A percentile compares a stretch with the other conserved stretches of the same genome.
These are phyloP conservation scores for Zaprionus davidi DNA, from an alignment of 1,140 invertebrate species.

Conservation along the genomic window DNA sequence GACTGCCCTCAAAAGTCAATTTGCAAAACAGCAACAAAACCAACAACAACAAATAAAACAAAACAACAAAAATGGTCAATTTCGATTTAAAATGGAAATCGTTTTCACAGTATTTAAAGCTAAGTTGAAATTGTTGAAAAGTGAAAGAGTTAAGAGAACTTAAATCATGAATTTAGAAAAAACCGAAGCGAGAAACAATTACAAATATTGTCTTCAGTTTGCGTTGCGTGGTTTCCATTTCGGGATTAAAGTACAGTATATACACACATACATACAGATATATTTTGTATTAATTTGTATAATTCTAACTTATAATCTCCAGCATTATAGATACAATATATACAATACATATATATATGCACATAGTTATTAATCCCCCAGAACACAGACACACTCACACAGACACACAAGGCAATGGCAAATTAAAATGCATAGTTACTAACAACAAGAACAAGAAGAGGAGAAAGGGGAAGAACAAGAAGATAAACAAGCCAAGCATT, in stretches of 20 bases:
- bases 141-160: conserved; percentile 20
- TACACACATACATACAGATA: conserved; percentile 47
- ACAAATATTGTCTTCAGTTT: conserved; percentile 68
- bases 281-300: conserved; percentile 76
- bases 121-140: conserved; percentile 72
- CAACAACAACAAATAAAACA: background rate
- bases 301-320: conserved; percentile 64
- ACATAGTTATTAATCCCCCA: conserved; percentile 48
- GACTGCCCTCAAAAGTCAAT: conserved; percentile 59
- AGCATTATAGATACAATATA: conserved; percentile 38
- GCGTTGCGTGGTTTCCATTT: conserved; percentile 72
- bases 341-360: conserved; percentile 43
- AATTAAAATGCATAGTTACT: conserved; percentile 77
- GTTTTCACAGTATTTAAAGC: conserved; percentile 65
- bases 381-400: conserved; percentile 22
- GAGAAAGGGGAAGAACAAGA: background rate
- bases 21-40: conserved; percentile 58
- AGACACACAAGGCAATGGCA: conserved; percentile 54
- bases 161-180: conserved; percentile 7
- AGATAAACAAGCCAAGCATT: conserved; percentile 71
- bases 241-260: conserved; percentile 52
- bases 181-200: conserved; percentile 13
- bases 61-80: conserved; percentile 49
- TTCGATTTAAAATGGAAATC: conserved; percentile 24
- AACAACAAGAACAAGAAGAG: conserved; percentile 45